Evolutionary conservation across 2,797 vertebrate species (phyloP), one percentile per base, ranked within the genome.

Genomic region (Onychomys torridus): DNA sequence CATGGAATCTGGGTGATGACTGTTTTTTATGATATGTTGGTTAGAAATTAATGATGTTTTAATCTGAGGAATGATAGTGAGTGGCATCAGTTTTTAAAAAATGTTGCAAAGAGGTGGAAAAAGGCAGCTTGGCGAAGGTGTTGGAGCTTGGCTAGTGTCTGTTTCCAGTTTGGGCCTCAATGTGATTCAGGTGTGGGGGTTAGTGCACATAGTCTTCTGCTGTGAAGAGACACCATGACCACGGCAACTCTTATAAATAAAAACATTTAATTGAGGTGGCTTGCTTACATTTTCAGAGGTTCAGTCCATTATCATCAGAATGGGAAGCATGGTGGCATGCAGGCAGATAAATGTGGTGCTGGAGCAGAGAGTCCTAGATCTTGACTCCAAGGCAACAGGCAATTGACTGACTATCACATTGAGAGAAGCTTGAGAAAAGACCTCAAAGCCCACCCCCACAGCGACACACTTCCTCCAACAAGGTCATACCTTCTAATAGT

Each of bases 41-140:
- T 97, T 77, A 95, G 52, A 97, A 97, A 84, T 13, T 77, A 78
- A 82, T 75, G n/a, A 73, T 93, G 34, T 90, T 81, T 96, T 96
- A 16, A 59, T 52, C 32, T 93, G 78, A 93, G 77, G 93, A 94
- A 37, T 73, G 6, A 23, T 78, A 23, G 27, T 84, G 27, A 91
- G 76, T 43, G 27, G 34, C 27, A 40, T 89, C 25, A 61, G 1
- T 63, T 90, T 49, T 75, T n/a, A 34, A 49, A 78, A 78, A 65
- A n/a, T 67, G 19, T 23, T 21, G 21, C 61, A 69, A 89, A 83
- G n/a, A 77, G 37, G 14, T 85, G 4, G 63, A 46, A 89, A 86
- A 81, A 83, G 77, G 78, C n/a, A 90, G 5, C 23, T 86, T 93
- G 40, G 9, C 61, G 4, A 76, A 61, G 40, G 71, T 43, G 27